These are phyloP conservation scores for Cyclura pinguis DNA, from an alignment of 2,797 vertebrate species.

Conservation along the genomic window DNA sequence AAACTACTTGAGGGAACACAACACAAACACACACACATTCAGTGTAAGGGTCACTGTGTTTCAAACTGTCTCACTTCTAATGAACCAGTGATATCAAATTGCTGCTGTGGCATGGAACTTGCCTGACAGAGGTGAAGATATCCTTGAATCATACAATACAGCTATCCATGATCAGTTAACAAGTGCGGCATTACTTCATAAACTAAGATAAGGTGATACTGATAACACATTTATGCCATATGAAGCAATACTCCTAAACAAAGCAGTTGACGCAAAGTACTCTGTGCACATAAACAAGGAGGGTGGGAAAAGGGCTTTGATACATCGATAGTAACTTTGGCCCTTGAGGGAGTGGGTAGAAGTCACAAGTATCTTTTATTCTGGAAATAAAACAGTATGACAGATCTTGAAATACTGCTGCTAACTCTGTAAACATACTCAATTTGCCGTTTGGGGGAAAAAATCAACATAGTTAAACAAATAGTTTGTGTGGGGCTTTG, in stretches of 20 bases:
- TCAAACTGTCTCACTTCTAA: not conserved
- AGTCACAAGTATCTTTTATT: constrained; percentile 27
- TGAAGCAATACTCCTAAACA: constrained; percentile 15
- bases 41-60: not conserved
- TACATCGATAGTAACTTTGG: constrained; percentile 35
- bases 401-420: constrained; percentile 21
- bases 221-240: constrained; percentile 44
- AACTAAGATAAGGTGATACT: constrained; percentile 29
- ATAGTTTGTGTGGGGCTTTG: not conserved
- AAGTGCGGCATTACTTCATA: constrained; percentile 36
- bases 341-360: not conserved
- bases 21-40: too few relatives aligned
- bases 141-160: constrained; percentile 31
- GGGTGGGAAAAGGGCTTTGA: constrained; percentile 5
- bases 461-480: not conserved
- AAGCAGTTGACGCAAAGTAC: not conserved
- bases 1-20: too few relatives aligned
- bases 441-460: not conserved
- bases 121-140: not conserved
- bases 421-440: constrained; percentile 35
- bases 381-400: not conserved
- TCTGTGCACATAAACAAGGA: constrained; percentile 34
- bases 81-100: not conserved
- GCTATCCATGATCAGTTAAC: constrained; percentile 16
- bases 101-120: fast-evolving